Conservation (phyloP, 1,140 invertebrate genomes). For the Magallana angulata region DNA sequence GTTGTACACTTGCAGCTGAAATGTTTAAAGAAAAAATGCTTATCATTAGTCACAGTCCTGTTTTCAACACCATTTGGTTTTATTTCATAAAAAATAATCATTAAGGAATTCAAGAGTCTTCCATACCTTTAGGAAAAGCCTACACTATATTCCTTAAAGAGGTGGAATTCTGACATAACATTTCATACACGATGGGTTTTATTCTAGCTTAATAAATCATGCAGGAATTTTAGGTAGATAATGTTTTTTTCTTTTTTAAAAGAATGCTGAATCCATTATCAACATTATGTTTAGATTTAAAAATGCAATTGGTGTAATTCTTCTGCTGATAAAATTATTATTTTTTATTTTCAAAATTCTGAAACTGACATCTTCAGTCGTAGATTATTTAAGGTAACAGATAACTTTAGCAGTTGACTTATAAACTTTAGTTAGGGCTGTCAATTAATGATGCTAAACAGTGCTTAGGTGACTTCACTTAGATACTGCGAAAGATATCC, state of each 20-base stretch:
- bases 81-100: not conserved
- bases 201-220: too few species aligned
- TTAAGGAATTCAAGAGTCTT: not conserved
- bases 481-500: not conserved
- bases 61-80: not conserved
- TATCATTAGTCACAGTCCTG: not conserved
- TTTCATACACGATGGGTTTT: too few species aligned
- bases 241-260: too few species aligned
- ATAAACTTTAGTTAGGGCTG: slow-evolving; percentile 2
- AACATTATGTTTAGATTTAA: not conserved
- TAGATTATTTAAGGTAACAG: not conserved
- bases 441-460: not conserved
- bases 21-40: slow-evolving; percentile 31
- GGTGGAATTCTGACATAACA: too few species aligned
- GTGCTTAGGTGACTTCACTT: slow-evolving; percentile 6
- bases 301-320: slow-evolving; percentile 15
- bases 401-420: slow-evolving; percentile 25
- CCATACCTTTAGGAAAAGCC: too few species aligned
- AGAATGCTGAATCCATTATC: too few species aligned
- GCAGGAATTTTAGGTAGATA: too few species aligned
- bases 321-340: not conserved
- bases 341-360: not conserved
- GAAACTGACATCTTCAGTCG: not conserved
- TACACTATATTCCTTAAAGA: too few species aligned
- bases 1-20: slow-evolving; percentile 89